Evolutionary conservation across 1,140 invertebrate species (phyloP), one percentile per base, ranked within the genome.

Genomic region (Brachionus paranguensis): DNA sequence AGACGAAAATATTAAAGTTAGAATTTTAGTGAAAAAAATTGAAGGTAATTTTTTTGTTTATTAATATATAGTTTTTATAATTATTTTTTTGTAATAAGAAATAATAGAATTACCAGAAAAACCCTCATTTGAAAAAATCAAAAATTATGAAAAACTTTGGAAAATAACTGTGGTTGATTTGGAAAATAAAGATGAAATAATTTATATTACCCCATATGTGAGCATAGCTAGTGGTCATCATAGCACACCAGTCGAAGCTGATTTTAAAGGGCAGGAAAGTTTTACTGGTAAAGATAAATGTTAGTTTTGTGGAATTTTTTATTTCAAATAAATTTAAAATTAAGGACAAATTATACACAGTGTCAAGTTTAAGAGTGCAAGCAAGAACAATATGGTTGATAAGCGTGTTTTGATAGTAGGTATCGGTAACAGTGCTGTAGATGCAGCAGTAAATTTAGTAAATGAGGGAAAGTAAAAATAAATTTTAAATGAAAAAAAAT

Each of bases 371-470:
- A 89, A 88, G 74, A 87, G 88, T 86, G 86, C 86, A 8, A 79
- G 86, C 37, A 84, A 85, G 41, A 88, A 88, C 85, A 85, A 86
- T 1, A 85, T 86, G 81, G 86, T 84, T 29, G 87, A 86, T n/a
- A 88, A 88, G 55, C 74, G 86, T 47, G 87, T 88, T 47, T 83
- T 89, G 24, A 84, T 89, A 8, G 87, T 89, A 64, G 88, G 88
- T 24, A 88, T 89, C 70, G 88, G 88, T 10, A 89, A 89, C 86
- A 88, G 87, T 85, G 88, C 87, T 53, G 88, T 89, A 2, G 88
- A 89, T 86, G 86, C 64, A 3, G 88, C 88, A 29, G 86, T 87
- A 0, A 86, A 89, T 78, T 87, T 86, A 85, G 87, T 87, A 12
- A 85, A 86, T 45, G 85, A 85, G 20, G 87, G 88, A 72, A 87